Evolutionary conservation across 2,888 invertebrate species (phyloP), one percentile per base, ranked within the genome.

Genomic region (Standfussiana lucernea): DNA sequence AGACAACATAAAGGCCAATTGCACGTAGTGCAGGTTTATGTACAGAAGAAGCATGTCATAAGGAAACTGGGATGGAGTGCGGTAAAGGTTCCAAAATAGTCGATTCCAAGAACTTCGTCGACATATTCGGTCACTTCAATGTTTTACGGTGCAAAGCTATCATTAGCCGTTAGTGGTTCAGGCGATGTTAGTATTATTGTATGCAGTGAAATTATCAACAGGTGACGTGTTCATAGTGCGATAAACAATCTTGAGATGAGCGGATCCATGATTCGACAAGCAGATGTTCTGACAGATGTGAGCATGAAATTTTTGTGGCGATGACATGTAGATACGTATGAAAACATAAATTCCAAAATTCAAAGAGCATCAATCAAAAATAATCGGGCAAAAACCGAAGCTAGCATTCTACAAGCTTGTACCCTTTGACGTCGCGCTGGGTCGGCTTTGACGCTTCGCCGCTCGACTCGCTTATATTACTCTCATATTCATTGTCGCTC

Each of bases 401-500:
- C 94, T 94, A 95, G 93, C 95, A 95, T 94, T 95, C 94, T 95
- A 95, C 93, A 95, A 93, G 94, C 94, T 93, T 94, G 95, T 96
- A 96, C 96, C 96, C 96, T 96, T 96, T 96, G 87, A 93, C 91
- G 90, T 95, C 94, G 89, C 95, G 96, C 91, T 95, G 96, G 86
- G 95, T 95, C 83, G 95, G 95, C 93, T 95, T 96, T 88, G 96
- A 95, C 81, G 93, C 95, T 87, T 96, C 96, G 86, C 96, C 96
- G 92, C 96, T 96, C 83, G 96, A 96, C 91, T 96, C 96, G 91
- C 96, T 96, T 92, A 96, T 95, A 93, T 96, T 96, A 95, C 96
- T 96, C 89, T 96, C 96, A 92, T 94, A 96, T 93, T 96, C 96
- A 95, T 96, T 97, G 95, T 97, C 97, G 93, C 97, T 97, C 90